phyloP scores from a whole-genome alignment of 1,140 invertebrate genomes.

The Psix sp. region DNA sequence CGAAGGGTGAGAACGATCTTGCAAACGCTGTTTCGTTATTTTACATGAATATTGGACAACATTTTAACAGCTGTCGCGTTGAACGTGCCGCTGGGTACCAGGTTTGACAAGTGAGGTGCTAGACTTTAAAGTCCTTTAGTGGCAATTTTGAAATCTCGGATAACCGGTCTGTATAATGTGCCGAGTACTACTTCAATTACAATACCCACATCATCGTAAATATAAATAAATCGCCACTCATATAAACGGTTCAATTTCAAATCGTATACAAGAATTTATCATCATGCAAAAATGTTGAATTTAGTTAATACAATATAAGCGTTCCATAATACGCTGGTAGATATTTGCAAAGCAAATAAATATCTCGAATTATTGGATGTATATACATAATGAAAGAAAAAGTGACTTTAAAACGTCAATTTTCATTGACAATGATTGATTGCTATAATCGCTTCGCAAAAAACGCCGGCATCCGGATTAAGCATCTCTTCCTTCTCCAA shows the following conservation, averaged over 20 bases:
- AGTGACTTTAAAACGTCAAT: too few relatives aligned
- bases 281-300: too few relatives aligned
- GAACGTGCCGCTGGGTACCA: conserved; percentile 21
- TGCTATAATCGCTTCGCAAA: conserved; percentile 32
- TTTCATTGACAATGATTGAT: conserved; percentile 49
- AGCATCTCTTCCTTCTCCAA: conserved; percentile 31
- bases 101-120: conserved; percentile 26
- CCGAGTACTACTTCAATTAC: conserved; percentile 49
- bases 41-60: conserved; percentile 33
- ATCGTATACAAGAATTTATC: too few relatives aligned
- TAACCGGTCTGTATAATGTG: conserved; percentile 39
- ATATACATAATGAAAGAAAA: too few relatives aligned
- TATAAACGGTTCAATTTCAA: too few relatives aligned
- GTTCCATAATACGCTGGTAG: too few relatives aligned
- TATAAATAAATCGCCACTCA: too few relatives aligned
- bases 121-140: conserved; percentile 44
- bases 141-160: conserved; percentile 41
- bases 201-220: conserved; percentile 10
- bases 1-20: conserved; percentile 14
- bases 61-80: conserved; percentile 37
- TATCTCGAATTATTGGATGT: too few relatives aligned
- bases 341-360: too few relatives aligned
- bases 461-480: conserved; percentile 52
- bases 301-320: too few relatives aligned
- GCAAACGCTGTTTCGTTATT: conserved; percentile 15